phyloP scores from a whole-genome alignment of 2,113 vertebrate genomes.

The Trichechus manatus region DNA sequence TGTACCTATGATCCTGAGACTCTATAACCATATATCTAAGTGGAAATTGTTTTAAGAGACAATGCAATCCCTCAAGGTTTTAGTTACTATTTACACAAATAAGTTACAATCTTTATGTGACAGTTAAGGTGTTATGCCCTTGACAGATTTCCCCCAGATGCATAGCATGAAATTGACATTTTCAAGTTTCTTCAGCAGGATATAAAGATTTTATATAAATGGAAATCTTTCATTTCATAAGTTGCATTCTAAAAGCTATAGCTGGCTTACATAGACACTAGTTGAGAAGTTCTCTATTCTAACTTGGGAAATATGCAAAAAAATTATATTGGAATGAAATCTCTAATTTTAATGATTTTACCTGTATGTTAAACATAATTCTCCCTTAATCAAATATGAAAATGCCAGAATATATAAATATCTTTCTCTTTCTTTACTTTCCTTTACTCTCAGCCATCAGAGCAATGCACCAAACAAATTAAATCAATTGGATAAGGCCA shows the following conservation, averaged over 20 bases:
- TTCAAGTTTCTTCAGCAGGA: slow-evolving; percentile 75
- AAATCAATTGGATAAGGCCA: neutral
- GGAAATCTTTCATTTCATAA: slow-evolving; percentile 75
- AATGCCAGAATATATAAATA: slow-evolving; percentile 11
- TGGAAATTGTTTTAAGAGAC: neutral
- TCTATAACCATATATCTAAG: neutral
- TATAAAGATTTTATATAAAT: slow-evolving; percentile 81
- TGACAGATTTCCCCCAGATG: slow-evolving; percentile 77
- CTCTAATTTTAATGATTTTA: neutral
- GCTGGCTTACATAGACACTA: slow-evolving; percentile 38
- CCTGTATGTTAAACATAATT: slow-evolving; percentile 54
- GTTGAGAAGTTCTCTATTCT: slow-evolving; percentile 37
- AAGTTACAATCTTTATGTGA: slow-evolving; percentile 37
- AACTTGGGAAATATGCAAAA: slow-evolving; percentile 45
- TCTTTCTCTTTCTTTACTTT: neutral
- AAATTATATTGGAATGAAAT: neutral
- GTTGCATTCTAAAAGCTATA: slow-evolving; percentile 76
- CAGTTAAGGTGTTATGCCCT: slow-evolving; percentile 59
- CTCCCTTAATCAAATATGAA: slow-evolving; percentile 18
- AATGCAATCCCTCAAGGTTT: slow-evolving; percentile 5
- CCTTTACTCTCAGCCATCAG: neutral
- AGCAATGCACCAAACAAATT: neutral
- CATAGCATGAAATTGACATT: slow-evolving; percentile 79
- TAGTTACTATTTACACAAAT: slow-evolving; percentile 56
- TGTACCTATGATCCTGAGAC: neutral